Evolutionary conservation across 1,140 invertebrate genomes (phyloP), one percentile per base, ranked within the genome.

Genomic region (Hylaeus volcanicus): DNA sequence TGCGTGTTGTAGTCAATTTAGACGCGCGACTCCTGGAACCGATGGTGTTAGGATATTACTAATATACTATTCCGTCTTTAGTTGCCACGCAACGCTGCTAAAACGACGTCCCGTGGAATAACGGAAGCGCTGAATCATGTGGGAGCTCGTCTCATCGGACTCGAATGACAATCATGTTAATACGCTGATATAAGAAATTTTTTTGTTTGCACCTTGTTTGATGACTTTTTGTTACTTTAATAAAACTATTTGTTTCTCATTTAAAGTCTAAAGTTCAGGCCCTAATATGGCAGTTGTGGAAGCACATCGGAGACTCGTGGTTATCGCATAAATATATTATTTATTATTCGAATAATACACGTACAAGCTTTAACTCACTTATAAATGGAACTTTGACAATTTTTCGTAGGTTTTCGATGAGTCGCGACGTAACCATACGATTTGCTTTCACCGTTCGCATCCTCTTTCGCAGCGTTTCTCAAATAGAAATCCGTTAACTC

Each of bases 61-160:
- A 26, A 26, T 2, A 45, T 5, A 45, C 5, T 5, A 5, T 45
- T 45, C 43, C 60, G 6, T 73, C 91, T 93, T 43, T 82, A 95
- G 94, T 88, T 94, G 56, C 94, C 95, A 61, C 89, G 91, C 37
- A 92, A 92, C 74, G 81, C 92, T 5, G 92, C 90, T 0, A 94
- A 93, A 76, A 92, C 92, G 69, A 91, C 94, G 3, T 94, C 94
- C 9, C 90, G 91, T 74, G 89, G 92, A n/a, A 85, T 95, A 26
- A 94, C 94, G 0, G 92, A 94, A 26, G 92, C 92, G 9, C 84
- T 95, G 55, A 94, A 95, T 87, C 92, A 94, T 70, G 83, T 95
- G 53, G 95, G 95, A 45, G 93, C 93, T 37, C 92, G 92, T 78
- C 48, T 95, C 5, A 88, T 95, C 43, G 95, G 95, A n/a, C 89